These are phyloP conservation scores for Cyprinodon diabolis DNA, from an alignment of 2,797 vertebrate genomes.

Conservation along the genomic window DNA sequence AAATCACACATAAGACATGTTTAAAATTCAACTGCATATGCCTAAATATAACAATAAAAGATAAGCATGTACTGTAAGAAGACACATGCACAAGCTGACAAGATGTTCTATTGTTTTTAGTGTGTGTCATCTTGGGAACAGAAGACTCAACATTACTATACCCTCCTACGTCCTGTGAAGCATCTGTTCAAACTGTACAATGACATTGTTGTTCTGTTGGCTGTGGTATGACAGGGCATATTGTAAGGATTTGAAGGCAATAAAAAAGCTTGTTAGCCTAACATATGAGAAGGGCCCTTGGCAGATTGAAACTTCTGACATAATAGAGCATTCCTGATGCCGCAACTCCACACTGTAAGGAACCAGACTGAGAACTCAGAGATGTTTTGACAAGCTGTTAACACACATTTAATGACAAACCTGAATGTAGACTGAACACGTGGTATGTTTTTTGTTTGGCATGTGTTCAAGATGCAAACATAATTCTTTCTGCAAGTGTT, in stretches of 20 bases:
- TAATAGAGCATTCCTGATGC: constrained; percentile 49
- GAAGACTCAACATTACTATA: constrained; percentile 15
- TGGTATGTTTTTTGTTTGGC: neutral
- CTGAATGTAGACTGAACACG: neutral
- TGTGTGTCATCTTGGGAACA: constrained; percentile 20
- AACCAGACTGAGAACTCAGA: neutral
- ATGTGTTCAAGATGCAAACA: neutral
- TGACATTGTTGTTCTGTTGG: constrained; percentile 43
- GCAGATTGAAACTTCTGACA: constrained; percentile 55
- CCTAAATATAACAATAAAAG: constrained; percentile 14
- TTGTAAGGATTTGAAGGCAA: constrained; percentile 39
- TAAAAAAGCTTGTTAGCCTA: constrained; percentile 54
- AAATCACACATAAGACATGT: constrained; percentile 32
- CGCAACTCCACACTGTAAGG: constrained; percentile 17
- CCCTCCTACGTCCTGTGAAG: constrained; percentile 33
- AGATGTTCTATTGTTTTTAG: constrained; percentile 12
- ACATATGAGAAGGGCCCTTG: constrained; percentile 55
- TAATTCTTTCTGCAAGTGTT: neutral
- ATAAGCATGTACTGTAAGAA: neutral
- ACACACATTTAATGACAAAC: neutral
- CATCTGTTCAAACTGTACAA: constrained; percentile 47
- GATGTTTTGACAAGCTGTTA: constrained; percentile 11
- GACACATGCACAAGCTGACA: constrained; percentile 7
- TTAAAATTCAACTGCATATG: constrained; percentile 17
- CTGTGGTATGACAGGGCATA: constrained; percentile 34